Base-by-base conservation (phyloP, 2,888 invertebrate species). In the Epinotia bilunana region DNA sequence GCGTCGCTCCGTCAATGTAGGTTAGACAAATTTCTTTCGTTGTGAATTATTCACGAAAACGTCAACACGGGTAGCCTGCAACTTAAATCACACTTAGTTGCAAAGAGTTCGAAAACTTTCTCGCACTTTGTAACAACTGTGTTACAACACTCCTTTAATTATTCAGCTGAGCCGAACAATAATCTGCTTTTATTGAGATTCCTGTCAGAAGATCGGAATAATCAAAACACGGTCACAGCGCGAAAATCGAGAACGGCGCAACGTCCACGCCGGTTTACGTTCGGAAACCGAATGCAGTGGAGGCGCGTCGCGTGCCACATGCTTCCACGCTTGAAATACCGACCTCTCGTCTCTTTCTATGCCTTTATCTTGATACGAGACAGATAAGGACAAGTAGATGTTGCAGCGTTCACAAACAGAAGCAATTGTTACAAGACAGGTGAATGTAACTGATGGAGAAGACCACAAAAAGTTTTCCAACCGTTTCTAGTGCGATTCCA, bases 251-350 rank as follows among this genome's bases (percentile, higher is more conserved):
- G 86, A 82, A 81, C 78, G 79, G 76, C 83, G 78, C 81, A 58
- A 87, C 94, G 91, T 89, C 92, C 84, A 80, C 83, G 79, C 85
- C 79, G 84, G 80, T 77, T 84, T 83, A 80, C 89, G 90, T 86
- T 91, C 90, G 86, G 82, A 88, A 88, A 90, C 92, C 90, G 93
- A 93, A 93, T 94, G 92, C 88, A 87, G 86, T 85, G 89, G 90
- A 75, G 72, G 71, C 75, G 75, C 75, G 72, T 75, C 93, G 92
- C 93, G 93, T 93, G 93, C 92, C 92, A 90, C 90, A 91, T 89
- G 91, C 86, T 88, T 81, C 82, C 83, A 82, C 86, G 83, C 83
- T 84, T 83, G 83, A 83, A 83, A 82, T 80, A 80, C 81, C 78
- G 64, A 85, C 85, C 78, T 82, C 80, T 87, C 80, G 86, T 93